Evolutionary conservation across 2,888 invertebrate species (phyloP).

Genomic region (Microplitis manilae): DNA sequence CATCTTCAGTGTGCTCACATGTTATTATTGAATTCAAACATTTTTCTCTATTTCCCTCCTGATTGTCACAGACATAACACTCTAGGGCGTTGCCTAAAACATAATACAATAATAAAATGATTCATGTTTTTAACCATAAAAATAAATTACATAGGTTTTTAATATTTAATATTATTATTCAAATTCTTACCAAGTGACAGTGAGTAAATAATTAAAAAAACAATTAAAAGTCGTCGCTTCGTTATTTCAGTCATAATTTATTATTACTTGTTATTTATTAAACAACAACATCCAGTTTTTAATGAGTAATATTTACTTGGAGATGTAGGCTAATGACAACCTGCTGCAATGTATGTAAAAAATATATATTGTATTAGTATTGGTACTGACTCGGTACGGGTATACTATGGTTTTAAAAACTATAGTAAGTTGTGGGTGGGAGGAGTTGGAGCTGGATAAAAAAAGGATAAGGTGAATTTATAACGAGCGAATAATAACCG

Average conservation of each 20-base stretch:
- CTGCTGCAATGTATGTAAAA: not conserved
- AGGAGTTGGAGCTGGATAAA: not conserved
- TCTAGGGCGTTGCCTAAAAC: slow-evolving; percentile 81
- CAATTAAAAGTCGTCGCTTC: slow-evolving; percentile 5
- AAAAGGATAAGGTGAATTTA: not conserved
- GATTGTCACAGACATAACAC: slow-evolving; percentile 95
- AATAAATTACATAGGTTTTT: not conserved
- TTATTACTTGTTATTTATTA: not conserved
- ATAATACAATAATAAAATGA: slow-evolving; percentile 21
- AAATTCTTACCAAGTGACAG: slow-evolving; percentile 17
- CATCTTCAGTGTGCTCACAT: slow-evolving; percentile 89
- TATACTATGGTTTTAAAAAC: not conserved
- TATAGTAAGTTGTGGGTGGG: not conserved
- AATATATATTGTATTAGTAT: not conserved
- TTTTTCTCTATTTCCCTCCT: slow-evolving; percentile 93
- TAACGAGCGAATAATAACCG: slow-evolving; percentile 11
- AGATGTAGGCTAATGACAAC: not conserved
- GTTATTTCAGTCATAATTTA: slow-evolving; percentile 3
- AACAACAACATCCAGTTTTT: not conserved
- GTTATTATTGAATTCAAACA: slow-evolving; percentile 93
- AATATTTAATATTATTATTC: not conserved
- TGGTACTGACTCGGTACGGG: no score
- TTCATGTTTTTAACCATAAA: not conserved
- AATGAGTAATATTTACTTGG: not conserved
- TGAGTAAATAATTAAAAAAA: slow-evolving; percentile 10